Evolutionary conservation across 2,888 invertebrate genomes (phyloP), one percentile per base, ranked within the genome.

Genomic region (Lasioglossum figueresi): DNA sequence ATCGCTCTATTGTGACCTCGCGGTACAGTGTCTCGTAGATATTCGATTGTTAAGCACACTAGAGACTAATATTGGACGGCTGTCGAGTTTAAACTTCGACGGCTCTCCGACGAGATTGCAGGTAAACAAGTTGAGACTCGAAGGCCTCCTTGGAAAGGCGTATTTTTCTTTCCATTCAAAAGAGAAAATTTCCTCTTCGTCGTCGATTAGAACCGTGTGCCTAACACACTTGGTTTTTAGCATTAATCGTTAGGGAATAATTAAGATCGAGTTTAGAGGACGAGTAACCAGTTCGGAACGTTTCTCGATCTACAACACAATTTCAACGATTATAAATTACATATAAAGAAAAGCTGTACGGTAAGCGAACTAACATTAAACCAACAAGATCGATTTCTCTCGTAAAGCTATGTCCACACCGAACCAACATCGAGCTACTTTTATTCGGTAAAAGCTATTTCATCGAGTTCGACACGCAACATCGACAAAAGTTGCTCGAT

Each of bases 121-220:
- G 63, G 71, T 45, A 68, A 74, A 68, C 45, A n/a, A 75, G 14
- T 37, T 19, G 63, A 63, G 63, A 19, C 59, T 79, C 12, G 34
- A 83, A 72, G 27, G 34, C 66, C 82, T 40, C 34, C n/a, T 59
- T 63, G 82, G 34, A 12, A 37, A 14, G 19, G 40, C n/a, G 43
- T 73, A 73, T 52, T 37, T 56, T 79, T 31, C n/a, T 56, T 70
- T 76, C 37, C 48, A 16, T 48, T 37, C 8, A 56, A 16, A 45
- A 71, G 14, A 2, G 63, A 68, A 68, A 74, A 68, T 74, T 68
- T 76, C 45, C 70, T 77, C 43, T 74, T 83, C 74, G 84, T 77
- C 74, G 74, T 83, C 74, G 80, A 80, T 83, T 80, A 74, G 72
- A 34, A 72, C 76, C 74, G 76, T 48, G 85, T 75, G 63, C 56